Evolutionary conservation across 2,888 invertebrate genomes (phyloP).

Genomic region (Hirtodrosophila confusa): DNA sequence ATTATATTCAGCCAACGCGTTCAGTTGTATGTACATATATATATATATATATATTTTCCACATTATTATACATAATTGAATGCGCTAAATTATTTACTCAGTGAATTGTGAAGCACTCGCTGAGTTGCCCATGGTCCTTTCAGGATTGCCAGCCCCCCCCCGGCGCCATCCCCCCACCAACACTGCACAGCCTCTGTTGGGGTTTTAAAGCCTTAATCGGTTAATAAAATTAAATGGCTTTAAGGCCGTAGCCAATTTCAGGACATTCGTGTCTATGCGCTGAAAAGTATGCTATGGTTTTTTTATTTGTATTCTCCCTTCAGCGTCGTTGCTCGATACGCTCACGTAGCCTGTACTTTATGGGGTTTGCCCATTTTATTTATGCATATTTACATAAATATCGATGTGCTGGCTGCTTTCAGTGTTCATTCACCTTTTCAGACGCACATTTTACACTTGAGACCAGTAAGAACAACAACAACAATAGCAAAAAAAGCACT

Average conservation of each 20-base stretch:
- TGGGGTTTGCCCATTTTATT: constrained; percentile 48
- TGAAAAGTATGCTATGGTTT: constrained; percentile 47
- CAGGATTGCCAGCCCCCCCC: too few species aligned
- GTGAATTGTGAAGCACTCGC: constrained; percentile 47
- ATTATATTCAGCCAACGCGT: constrained; percentile 21
- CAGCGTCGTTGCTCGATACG: constrained; percentile 5
- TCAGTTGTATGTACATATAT: constrained; percentile 25
- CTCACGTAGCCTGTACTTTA: constrained; percentile 55
- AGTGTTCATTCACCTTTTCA: constrained; percentile 70
- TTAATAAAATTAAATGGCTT: constrained; percentile 74
- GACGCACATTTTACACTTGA: constrained; percentile 54
- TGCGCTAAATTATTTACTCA: constrained; percentile 67
- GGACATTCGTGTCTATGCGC: constrained; percentile 15
- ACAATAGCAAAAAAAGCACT: constrained; percentile 18
- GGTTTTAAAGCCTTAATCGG: constrained; percentile 47
- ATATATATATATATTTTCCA: constrained; percentile 14
- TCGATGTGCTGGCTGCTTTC: constrained; percentile 43
- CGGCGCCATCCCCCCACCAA: too few species aligned
- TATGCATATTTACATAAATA: constrained; percentile 61
- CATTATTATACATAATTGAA: constrained; percentile 73
- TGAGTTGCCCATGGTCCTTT: constrained; percentile 11
- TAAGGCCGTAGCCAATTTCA: constrained; percentile 56
- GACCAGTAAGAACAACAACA: constrained; percentile 30
- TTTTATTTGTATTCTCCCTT: background rate
- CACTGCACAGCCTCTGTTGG: background rate